Evolutionary conservation across 2,797 vertebrate genomes (phyloP), one percentile per base, ranked within the genome.

Genomic region (Loriculus beryllinus): DNA sequence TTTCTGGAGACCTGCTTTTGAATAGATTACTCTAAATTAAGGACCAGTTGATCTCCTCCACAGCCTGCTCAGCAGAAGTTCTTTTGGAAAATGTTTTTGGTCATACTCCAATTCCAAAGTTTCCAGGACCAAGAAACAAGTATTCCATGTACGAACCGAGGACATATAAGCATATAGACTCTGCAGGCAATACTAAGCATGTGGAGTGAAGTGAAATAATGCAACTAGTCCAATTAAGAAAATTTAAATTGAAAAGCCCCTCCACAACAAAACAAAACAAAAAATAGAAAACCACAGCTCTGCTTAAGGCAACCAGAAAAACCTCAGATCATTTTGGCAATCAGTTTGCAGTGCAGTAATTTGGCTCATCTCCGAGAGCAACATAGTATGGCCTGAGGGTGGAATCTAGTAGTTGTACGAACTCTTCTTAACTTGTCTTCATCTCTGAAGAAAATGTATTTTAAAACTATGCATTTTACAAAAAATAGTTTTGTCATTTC

Each of bases 291-390:
- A 65, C 70, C 90, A 74, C 81, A 93, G 3, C 31, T 49, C 47
- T 71, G 18, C 91, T 91, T 60, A 35, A 89, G 76, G 79, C 91
- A 78, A 77, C 48, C 76, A 92, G 60, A 48, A 18, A 82, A 90
- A 92, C 37, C 92, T 95, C 84, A 65, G 37, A 89, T 95, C 26
- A 14, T 75, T 80, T 76, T 91, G 92, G 89, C 92, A 93, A 56
- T 31, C 29, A 19, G 43, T 90, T 92, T 77, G 75, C 91, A 89
- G 8, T 42, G 60, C 54, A 62, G 23, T 9, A 20, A 62, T 94
- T 91, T 96, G 91, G 91, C 82, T 76, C 6, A 1, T 5, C 65
- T 93, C 91, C 1, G 6, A 89, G 52, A 94, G 82, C 76, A 93
- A 40, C 45, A 25, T 26, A 63, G 43, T 25, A n/a, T 45, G 68